Conservation (phyloP, 2,113 vertebrate genomes). For the Alligator sinensis region DNA sequence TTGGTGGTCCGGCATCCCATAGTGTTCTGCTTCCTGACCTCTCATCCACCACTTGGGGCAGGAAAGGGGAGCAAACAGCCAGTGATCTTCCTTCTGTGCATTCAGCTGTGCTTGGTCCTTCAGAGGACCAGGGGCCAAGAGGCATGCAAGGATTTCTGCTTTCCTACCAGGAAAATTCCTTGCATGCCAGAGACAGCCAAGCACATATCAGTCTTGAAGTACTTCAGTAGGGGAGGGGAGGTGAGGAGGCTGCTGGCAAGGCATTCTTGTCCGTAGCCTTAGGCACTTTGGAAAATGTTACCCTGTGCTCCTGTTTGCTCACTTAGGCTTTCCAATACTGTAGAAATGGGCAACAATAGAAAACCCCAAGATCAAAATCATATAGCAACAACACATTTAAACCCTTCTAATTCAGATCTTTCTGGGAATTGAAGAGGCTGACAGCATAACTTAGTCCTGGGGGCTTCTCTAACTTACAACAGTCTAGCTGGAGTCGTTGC, state of each 20-base stretch:
- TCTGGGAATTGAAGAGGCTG: neutral
- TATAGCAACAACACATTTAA: neutral
- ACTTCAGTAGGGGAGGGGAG: neutral
- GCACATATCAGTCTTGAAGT: neutral
- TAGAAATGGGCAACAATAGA: neutral
- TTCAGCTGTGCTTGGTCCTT: no score
- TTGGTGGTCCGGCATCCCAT: no score
- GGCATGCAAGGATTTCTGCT: no score
- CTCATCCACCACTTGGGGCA: no score
- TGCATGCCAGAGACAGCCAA: no score
- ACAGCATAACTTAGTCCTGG: neutral
- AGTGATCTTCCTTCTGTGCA: no score
- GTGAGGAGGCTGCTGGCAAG: no score
- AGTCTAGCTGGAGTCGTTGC: neutral
- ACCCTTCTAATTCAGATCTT: neutral
- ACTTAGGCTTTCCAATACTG: neutral
- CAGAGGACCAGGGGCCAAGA: no score
- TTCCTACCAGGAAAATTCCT: no score
- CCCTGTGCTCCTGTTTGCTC: accelerated
- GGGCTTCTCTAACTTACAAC: neutral
- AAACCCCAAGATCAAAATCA: neutral
- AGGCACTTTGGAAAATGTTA: neutral
- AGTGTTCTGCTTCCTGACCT: no score
- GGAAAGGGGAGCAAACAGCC: no score
- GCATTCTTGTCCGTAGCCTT: no score